Percentiles rank a stretch among this genome's conserved stretches.
Conservation (phyloP, 37 sponge, comb jelly and placozoan genomes). For the Ianthella basta region DNA sequence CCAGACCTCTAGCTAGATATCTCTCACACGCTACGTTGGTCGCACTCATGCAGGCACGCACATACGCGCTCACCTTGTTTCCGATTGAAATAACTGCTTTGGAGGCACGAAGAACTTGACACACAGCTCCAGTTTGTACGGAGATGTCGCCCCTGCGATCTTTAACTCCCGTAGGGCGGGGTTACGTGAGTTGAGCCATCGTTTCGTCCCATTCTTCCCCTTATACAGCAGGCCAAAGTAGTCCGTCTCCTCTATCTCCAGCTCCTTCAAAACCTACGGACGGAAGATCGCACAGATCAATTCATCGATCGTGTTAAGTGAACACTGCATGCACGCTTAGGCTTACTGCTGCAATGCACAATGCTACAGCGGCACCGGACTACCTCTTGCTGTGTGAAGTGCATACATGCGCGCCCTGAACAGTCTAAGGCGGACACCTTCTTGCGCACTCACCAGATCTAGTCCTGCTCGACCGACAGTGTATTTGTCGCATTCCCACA, state of each 20-base stretch:
- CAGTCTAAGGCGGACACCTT: too few species aligned
- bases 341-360: too few species aligned
- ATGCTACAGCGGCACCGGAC: too few species aligned
- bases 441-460: neutral
- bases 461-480: constrained; percentile 1
- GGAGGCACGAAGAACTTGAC: constrained; percentile 37
- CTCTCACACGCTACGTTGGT: too few species aligned
- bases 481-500: constrained; percentile 28
- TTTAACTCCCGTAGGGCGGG: constrained; percentile 21
- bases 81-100: constrained; percentile 22
- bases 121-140: constrained; percentile 1
- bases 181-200: constrained; percentile 22
- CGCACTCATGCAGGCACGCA: too few species aligned
- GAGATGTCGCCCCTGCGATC: constrained; percentile 12
- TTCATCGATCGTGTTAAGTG: too few species aligned
- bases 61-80: constrained; percentile 9
- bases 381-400: too few species aligned
- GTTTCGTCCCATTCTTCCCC: neutral
- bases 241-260: constrained; percentile 8
- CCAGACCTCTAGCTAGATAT: too few species aligned
- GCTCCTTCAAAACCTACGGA: constrained; percentile 16
- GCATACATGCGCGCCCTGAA: too few species aligned
- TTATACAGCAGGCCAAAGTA: constrained; percentile 10
- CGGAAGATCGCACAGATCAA: neutral
- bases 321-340: too few species aligned